phyloP scores from a whole-genome alignment of 2,888 invertebrate genomes.

The Tortricodes alternella region DNA sequence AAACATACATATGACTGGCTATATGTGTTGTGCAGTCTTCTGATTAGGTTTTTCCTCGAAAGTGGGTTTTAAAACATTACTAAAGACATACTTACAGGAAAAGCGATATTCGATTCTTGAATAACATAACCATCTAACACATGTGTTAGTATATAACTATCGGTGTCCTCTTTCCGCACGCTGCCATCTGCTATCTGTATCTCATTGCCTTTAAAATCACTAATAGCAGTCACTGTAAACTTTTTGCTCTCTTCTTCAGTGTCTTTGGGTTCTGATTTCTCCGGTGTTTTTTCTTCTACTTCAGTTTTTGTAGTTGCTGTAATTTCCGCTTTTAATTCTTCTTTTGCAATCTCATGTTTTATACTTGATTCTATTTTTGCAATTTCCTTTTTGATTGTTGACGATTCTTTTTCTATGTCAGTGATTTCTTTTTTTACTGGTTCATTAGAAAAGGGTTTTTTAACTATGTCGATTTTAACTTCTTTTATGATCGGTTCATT shows the following conservation, averaged over 20 bases:
- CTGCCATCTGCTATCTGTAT: constrained; percentile 37
- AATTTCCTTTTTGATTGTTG: constrained; percentile 3
- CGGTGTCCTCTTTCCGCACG: constrained; percentile 38
- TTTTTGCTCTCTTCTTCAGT: constrained; percentile 32
- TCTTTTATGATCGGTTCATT: not conserved
- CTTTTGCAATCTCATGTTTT: constrained; percentile 17
- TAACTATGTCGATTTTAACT: not conserved
- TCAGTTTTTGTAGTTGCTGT: not conserved
- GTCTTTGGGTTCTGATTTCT: constrained; percentile 25
- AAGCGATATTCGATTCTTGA: constrained; percentile 74
- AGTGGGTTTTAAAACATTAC: not conserved
- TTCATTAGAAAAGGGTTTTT: constrained; percentile 5
- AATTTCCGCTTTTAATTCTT: constrained; percentile 24
- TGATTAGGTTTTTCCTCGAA: not conserved
- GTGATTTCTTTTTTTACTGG: constrained; percentile 26
- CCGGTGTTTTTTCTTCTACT: not conserved
- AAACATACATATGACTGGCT: too few relatives aligned
- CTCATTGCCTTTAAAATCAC: constrained; percentile 39
- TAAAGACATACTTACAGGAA: constrained; percentile 61
- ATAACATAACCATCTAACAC: constrained; percentile 74
- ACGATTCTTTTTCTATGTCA: constrained; percentile 28
- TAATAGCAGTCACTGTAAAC: constrained; percentile 35
- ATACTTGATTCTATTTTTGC: too few relatives aligned
- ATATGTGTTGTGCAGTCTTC: too few relatives aligned
- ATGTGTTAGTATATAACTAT: constrained; percentile 61